Evolutionary conservation across 2,888 invertebrate genomes (phyloP), one percentile per base, ranked within the genome.

Genomic region (Endomychus coccineus): DNA sequence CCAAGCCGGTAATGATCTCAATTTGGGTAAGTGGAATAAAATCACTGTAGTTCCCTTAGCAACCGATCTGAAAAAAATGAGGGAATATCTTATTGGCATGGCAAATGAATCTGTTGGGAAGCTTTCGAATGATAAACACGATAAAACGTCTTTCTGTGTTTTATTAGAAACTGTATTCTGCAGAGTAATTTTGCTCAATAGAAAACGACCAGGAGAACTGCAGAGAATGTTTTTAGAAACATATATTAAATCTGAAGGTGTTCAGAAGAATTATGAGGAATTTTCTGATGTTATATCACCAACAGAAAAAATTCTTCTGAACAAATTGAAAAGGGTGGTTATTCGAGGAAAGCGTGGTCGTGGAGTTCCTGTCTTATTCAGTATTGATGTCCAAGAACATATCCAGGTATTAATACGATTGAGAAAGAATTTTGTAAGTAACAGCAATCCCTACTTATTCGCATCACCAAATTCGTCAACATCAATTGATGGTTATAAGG

Each of bases 331-430:
- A 39, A 34, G 50, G 23, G 32, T 50, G 12, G 51, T 52, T 4
- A 50, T 50, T 10, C 31, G 49, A 36, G 50, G 48, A 2, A 52
- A 53, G 34, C 42, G 50, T 27, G 48, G 48, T 1, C 29, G 49
- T 16, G 49, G 51, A 7, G 50, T 50, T 23, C 46, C 46, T 2
- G 46, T 50, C 12, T 34, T 54, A 5, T 45, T 53, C 21, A 48
- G 44, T 27, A 12, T 10, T 17, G 49, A 51, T 29, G 34, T 48
- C 16, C 48, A 56, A 41, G 38, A 40, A 11, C 44, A 46, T 37
- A 37, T 45, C 4, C 30, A 39, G 13, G 17, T 39, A 7, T 10
- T 19, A 40, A 5, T 21, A 43, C 22, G 30, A 16, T 13, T 21
- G 23, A 16, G 46, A 19, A 2, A 17, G 4, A 41, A 39, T 5